phyloP scores from a whole-genome alignment of 2,113 vertebrate genomes.

The Petrocephalus zakoni region DNA sequence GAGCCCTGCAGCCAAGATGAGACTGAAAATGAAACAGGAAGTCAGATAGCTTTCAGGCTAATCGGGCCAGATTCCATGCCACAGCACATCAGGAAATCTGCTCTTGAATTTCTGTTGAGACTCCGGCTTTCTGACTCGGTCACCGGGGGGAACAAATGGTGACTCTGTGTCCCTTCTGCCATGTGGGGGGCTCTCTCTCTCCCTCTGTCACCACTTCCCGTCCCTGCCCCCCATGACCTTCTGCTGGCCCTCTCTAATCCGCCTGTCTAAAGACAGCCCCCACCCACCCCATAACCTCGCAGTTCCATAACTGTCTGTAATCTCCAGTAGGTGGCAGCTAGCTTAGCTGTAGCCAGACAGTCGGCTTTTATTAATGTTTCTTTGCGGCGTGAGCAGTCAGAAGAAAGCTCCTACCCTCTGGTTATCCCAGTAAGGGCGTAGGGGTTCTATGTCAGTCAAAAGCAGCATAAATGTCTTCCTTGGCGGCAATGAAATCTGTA shows the following conservation, averaged over 20 bases:
- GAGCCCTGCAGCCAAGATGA: neutral
- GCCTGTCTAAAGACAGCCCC: constrained; percentile 34
- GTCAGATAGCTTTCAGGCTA: neutral
- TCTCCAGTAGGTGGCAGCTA: neutral
- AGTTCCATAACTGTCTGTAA: neutral
- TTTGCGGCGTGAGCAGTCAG: neutral
- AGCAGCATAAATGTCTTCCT: neutral
- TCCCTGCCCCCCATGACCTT: constrained; percentile 35
- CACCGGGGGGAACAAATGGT: neutral
- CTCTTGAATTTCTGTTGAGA: neutral
- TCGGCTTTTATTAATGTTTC: constrained; percentile 17
- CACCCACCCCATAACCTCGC: constrained; percentile 15
- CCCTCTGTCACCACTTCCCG: neutral
- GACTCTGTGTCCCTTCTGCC: neutral
- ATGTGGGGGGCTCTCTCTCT: neutral
- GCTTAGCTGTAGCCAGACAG: constrained; percentile 31
- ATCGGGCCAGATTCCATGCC: neutral
- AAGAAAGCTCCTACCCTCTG: constrained; percentile 12
- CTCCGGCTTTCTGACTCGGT: neutral
- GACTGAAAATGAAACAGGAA: neutral
- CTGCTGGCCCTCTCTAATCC: constrained; percentile 46
- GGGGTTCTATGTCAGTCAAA: neutral
- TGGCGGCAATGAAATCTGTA: neutral
- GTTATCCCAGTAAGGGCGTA: neutral
- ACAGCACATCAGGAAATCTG: neutral